phyloP scores from a whole-genome alignment of 2,888 invertebrate species.

The Disparrhopalites patrizii region DNA sequence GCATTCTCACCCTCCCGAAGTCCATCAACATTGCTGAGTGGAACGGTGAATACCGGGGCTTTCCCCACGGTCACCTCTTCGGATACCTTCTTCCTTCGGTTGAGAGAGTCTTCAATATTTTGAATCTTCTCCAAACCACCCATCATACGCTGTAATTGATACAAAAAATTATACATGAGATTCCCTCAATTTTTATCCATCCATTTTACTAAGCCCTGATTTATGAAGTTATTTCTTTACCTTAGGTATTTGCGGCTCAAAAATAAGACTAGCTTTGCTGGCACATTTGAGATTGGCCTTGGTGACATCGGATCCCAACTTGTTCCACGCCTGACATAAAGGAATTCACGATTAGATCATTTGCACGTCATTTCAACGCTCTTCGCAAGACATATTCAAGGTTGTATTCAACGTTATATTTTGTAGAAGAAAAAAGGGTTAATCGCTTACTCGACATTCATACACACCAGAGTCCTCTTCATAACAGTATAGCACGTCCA shows the following conservation, averaged over 20 bases:
- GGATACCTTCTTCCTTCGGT: conserved; percentile 69
- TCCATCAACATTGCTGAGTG: conserved; percentile 79
- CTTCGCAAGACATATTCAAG: too few relatives aligned
- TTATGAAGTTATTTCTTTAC: conserved; percentile 54
- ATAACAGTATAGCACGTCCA: conserved; percentile 92
- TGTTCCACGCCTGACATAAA: conserved; percentile 66
- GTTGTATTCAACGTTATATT: not conserved
- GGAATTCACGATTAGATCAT: too few relatives aligned
- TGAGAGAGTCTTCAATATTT: conserved; percentile 82
- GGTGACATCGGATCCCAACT: conserved; percentile 81
- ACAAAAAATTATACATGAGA: too few relatives aligned
- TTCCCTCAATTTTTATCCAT: not conserved
- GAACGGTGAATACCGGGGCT: conserved; percentile 86
- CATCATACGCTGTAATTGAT: conserved; percentile 73
- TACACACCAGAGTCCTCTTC: conserved; percentile 75
- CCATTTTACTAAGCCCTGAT: not conserved
- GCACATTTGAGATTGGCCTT: conserved; percentile 79
- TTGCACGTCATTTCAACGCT: too few relatives aligned
- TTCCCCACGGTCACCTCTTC: conserved; percentile 73
- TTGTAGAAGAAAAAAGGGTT: conserved; percentile 64
- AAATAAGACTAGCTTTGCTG: conserved; percentile 81
- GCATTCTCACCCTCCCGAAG: conserved; percentile 86
- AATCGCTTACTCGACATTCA: conserved; percentile 86
- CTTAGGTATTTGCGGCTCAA: conserved; percentile 88
- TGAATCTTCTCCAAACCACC: conserved; percentile 90